Conservation (phyloP, 2,888 invertebrate genomes). For the Caenorhabditis drosophilae region DNA sequence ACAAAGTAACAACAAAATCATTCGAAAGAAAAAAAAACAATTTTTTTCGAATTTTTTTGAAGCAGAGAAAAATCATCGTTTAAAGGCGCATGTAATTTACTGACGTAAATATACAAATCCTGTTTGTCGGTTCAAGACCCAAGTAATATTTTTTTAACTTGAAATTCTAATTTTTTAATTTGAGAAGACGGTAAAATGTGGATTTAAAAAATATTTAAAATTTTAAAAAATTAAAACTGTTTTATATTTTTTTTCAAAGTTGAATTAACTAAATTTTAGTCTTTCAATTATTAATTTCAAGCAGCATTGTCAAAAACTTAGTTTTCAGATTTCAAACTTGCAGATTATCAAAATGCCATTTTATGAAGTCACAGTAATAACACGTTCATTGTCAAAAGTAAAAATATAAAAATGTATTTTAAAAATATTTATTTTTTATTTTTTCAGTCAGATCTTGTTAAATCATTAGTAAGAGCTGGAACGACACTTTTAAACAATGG, state of each 20-base stretch:
- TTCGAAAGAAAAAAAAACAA: neutral
- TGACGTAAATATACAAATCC: slow-evolving; percentile 22
- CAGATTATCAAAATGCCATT: too few species aligned
- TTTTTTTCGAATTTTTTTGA: slow-evolving; percentile 3
- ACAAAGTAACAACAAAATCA: neutral
- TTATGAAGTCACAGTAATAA: slow-evolving; percentile 63
- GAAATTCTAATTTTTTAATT: too few species aligned
- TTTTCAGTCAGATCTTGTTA: slow-evolving; percentile 58
- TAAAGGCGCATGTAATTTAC: slow-evolving; percentile 28
- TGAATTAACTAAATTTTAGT: too few species aligned
- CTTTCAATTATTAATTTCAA: too few species aligned
- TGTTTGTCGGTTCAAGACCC: slow-evolving; percentile 29
- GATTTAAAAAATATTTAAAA: too few species aligned
- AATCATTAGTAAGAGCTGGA: slow-evolving; percentile 58
- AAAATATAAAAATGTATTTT: neutral
- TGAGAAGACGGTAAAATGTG: too few species aligned
- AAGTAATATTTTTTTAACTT: neutral
- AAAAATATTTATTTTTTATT: neutral
- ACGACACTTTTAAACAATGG: slow-evolving; percentile 62
- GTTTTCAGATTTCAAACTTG: too few species aligned
- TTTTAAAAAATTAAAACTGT: too few species aligned
- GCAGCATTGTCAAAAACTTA: too few species aligned
- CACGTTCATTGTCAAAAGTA: slow-evolving; percentile 62
- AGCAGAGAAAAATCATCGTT: slow-evolving; percentile 34
- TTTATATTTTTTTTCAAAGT: too few species aligned